These are phyloP conservation scores for Squalus acanthias DNA, from an alignment of 2,797 vertebrate genomes.

Conservation along the genomic window DNA sequence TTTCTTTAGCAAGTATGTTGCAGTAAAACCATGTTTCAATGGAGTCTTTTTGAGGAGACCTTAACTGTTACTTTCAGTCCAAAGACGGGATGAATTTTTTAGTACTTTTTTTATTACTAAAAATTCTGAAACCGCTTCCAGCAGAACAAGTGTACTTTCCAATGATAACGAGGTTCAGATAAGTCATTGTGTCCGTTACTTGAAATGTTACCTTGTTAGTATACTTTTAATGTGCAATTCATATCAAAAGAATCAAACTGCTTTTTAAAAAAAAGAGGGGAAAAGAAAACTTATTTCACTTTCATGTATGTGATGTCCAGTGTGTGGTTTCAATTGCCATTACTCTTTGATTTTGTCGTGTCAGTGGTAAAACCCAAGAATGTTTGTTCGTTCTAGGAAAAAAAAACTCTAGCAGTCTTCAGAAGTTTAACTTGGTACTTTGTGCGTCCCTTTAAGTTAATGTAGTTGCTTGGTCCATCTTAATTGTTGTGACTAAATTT, in stretches of 20 bases:
- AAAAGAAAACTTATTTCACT: not conserved
- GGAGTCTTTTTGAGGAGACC: slow-evolving; percentile 35
- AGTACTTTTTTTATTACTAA: slow-evolving; percentile 48
- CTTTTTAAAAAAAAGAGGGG: not conserved
- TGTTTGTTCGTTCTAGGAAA: slow-evolving; percentile 1
- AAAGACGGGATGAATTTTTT: slow-evolving; percentile 57
- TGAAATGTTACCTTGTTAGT: slow-evolving; percentile 56
- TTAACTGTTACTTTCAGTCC: slow-evolving; percentile 67
- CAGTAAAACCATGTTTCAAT: slow-evolving; percentile 25
- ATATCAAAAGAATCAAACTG: slow-evolving; percentile 36
- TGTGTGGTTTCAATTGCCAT: slow-evolving; percentile 14
- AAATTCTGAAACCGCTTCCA: slow-evolving; percentile 55
- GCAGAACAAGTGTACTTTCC: slow-evolving; percentile 59
- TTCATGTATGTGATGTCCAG: slow-evolving; percentile 22
- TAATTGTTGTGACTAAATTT: slow-evolving; percentile 55
- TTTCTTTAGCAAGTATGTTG: slow-evolving; percentile 14
- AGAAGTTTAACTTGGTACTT: slow-evolving; percentile 46
- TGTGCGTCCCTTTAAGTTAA: slow-evolving; percentile 47
- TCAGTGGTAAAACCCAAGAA: slow-evolving; percentile 15
- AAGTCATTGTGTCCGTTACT: slow-evolving; percentile 48
- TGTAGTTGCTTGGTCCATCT: slow-evolving; percentile 49
- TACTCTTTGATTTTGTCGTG: slow-evolving; percentile 2
- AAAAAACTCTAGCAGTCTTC: not conserved
- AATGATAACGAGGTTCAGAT: slow-evolving; percentile 41
- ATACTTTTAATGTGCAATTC: slow-evolving; percentile 61